phyloP scores from a whole-genome alignment of 2,113 vertebrate species.

The Crypturellus undulatus region DNA sequence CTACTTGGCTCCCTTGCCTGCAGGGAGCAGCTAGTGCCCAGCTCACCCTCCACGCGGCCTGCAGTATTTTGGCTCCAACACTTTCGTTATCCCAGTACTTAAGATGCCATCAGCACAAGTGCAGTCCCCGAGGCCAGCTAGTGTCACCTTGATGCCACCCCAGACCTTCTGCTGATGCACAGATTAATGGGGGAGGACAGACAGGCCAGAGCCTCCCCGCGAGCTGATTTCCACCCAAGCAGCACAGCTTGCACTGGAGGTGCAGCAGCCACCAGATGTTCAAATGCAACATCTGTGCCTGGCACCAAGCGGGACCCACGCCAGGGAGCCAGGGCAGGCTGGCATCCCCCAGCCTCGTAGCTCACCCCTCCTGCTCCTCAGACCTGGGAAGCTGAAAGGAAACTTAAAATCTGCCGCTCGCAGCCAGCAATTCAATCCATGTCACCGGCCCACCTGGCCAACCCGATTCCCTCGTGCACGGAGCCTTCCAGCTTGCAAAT shows the following conservation, averaged over 20 bases:
- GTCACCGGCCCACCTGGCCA: background rate
- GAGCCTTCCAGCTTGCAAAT: background rate
- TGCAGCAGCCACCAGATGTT: background rate
- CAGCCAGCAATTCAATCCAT: background rate
- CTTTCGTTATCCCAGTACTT: fast-evolving
- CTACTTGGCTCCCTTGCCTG: background rate
- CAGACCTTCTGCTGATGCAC: background rate
- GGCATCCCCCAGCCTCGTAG: background rate
- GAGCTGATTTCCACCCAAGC: fast-evolving
- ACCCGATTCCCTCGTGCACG: background rate
- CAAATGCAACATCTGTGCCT: background rate
- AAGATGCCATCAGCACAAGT: background rate
- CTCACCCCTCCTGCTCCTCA: background rate
- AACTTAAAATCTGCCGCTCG: background rate
- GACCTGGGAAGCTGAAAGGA: background rate
- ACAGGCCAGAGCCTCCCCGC: background rate
- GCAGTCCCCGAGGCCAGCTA: too few relatives aligned
- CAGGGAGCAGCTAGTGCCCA: background rate
- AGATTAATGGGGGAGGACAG: fast-evolving
- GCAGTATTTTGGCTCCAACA: fast-evolving
- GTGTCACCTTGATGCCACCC: too few relatives aligned
- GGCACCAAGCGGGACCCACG: background rate
- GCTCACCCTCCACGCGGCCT: background rate
- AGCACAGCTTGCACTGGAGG: fast-evolving
- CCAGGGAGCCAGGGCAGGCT: background rate